Conservation (phyloP, 1,140 invertebrate species). For the Sweltsa coloradensis region DNA sequence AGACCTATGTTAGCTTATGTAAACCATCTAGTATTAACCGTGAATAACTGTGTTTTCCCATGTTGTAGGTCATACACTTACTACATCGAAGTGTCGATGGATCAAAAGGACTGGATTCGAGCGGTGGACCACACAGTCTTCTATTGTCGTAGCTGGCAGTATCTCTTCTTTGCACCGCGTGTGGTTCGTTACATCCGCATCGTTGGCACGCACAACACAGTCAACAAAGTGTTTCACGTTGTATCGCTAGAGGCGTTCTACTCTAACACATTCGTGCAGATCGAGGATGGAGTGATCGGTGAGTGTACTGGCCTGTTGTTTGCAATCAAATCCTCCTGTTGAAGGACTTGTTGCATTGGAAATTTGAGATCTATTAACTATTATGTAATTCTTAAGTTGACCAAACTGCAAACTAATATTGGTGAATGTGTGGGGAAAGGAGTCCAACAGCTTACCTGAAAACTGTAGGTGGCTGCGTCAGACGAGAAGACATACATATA, state of each 20-base stretch:
- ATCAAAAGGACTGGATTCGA: slow-evolving; percentile 88
- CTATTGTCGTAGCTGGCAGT: slow-evolving; percentile 93
- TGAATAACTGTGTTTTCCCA: no score
- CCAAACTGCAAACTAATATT: no score
- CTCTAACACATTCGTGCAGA: slow-evolving; percentile 57
- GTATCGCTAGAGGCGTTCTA: slow-evolving; percentile 85
- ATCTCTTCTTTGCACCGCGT: slow-evolving; percentile 78
- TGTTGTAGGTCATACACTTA: slow-evolving; percentile 83
- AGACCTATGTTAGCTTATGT: no score
- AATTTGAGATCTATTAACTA: no score
- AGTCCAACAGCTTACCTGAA: no score
- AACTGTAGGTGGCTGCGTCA: no score
- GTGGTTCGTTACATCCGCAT: slow-evolving; percentile 84
- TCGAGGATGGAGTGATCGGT: slow-evolving; percentile 54
- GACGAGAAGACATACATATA: no score
- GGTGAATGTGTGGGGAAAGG: no score
- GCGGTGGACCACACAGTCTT: slow-evolving; percentile 86
- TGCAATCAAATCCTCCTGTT: no score
- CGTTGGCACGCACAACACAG: slow-evolving; percentile 90
- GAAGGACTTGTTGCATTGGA: not conserved
- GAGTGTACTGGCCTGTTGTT: slow-evolving; percentile 12
- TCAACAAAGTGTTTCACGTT: slow-evolving; percentile 91
- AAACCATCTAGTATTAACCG: no score
- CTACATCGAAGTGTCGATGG: slow-evolving; percentile 91
- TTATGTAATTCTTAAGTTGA: no score